Evolutionary conservation across 2,113 vertebrate species (phyloP), one percentile per base, ranked within the genome.

Genomic region (Aphelocoma coerulescens): DNA sequence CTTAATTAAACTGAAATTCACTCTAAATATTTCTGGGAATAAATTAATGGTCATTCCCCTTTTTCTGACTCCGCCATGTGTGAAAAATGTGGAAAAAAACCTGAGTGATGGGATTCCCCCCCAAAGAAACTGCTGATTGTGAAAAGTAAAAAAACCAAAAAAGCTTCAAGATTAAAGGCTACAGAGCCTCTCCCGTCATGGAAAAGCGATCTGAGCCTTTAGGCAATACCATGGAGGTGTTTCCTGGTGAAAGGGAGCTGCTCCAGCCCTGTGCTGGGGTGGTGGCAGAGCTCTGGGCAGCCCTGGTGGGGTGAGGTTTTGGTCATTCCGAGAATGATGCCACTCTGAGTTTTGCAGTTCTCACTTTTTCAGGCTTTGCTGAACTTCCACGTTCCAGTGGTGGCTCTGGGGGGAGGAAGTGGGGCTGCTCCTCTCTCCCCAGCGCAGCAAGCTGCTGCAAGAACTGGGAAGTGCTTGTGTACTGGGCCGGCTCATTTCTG

Each of bases 171-270:
- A 54, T 21, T 12, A 13, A 57, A 54, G 32, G 8, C 27, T 49
- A 0, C 6, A 13, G 65, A 59, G 18, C 8, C 16, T 30, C 14
- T 84, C 7, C 10, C 6, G 1, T 9, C 1, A 4, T 16, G 30
- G 33, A 46, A 76, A 41, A 27, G 17, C 13, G 41, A 23, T 21
- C 20, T 3, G n/a, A n/a, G 4, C 7, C 2, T 54, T 39, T 7
- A 15, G 51, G 28, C 4, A 12, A 41, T 10, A 8, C 2, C 4
- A 2, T 17, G 39, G 52, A 14, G 21, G 49, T 22, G 16, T 49
- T 90, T 22, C 1, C 13, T 28, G 51, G 16, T 24, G 48, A 24
- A 3, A 32, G 33, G 57, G 19, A 89, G 35, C 41, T 26, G 14
- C 13, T 33, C 1, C 13, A 69, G 43, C 15, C 16, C 27, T 27